Evolutionary conservation across 2,888 invertebrate genomes (phyloP).

Genomic region (Ormyrus rosae): DNA sequence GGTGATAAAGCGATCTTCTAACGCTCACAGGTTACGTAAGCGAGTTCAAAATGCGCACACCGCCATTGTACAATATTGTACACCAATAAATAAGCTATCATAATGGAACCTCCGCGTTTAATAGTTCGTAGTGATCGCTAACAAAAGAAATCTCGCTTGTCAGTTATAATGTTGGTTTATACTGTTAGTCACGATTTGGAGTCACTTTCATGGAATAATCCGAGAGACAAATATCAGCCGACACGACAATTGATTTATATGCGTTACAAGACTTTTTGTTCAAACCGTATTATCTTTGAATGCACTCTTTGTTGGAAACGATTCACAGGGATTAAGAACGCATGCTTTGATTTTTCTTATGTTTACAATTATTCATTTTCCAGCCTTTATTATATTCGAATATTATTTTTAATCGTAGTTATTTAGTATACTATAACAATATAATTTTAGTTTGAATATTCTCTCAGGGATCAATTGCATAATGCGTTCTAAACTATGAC

Average conservation of each 20-base stretch:
- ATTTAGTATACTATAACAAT: too few species aligned
- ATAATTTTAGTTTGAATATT: too few species aligned
- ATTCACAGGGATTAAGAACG: too few species aligned
- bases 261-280: slow-evolving; percentile 11
- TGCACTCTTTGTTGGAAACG: too few species aligned
- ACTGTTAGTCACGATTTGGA: slow-evolving; percentile 3
- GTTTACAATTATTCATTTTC: too few species aligned
- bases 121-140: not conserved
- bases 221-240: slow-evolving; percentile 19
- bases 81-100: slow-evolving; percentile 16
- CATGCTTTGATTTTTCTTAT: too few species aligned
- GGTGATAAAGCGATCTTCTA: not conserved
- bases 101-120: slow-evolving; percentile 25
- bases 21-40: not conserved
- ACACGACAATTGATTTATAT: slow-evolving; percentile 18
- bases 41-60: too few species aligned
- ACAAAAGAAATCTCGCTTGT: slow-evolving; percentile 9
- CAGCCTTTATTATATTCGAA: too few species aligned
- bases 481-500: too few species aligned
- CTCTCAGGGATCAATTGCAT: too few species aligned
- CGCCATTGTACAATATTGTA: not conserved
- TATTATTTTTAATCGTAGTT: too few species aligned
- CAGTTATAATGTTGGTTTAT: not conserved
- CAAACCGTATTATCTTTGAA: not conserved
- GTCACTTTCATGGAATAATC: not conserved